Evolutionary conservation across 2,888 invertebrate species (phyloP).

Genomic region (Physocephala rufipes): DNA sequence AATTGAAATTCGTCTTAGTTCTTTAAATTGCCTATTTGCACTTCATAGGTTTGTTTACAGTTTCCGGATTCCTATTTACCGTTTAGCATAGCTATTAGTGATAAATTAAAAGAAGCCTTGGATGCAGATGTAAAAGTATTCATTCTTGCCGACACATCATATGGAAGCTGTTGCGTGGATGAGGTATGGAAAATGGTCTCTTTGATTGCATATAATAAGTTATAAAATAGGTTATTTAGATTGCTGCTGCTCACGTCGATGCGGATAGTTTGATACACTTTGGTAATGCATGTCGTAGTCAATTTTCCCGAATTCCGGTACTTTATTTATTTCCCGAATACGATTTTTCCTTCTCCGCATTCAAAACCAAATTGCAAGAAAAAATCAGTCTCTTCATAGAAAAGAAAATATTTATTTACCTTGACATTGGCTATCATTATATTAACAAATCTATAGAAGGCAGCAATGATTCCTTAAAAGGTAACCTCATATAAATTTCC

Average conservation of each 20-base stretch:
- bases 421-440: constrained; percentile 76
- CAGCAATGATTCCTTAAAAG: constrained; percentile 22
- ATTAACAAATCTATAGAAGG: constrained; percentile 64
- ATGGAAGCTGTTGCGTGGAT: constrained; percentile 77
- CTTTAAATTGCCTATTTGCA: background rate
- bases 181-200: constrained; percentile 47
- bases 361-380: constrained; percentile 60
- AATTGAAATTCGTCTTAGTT: background rate
- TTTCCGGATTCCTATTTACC: constrained; percentile 85
- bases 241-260: constrained; percentile 87
- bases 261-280: constrained; percentile 91
- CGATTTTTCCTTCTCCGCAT: constrained; percentile 67
- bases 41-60: constrained; percentile 82
- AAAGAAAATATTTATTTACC: constrained; percentile 70
- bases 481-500: constrained; percentile 1
- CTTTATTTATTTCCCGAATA: constrained; percentile 76
- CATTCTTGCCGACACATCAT: constrained; percentile 90
- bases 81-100: constrained; percentile 75
- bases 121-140: constrained; percentile 71
- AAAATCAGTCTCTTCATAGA: constrained; percentile 59
- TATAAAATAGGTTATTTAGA: constrained; percentile 68
- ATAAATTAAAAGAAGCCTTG: constrained; percentile 67
- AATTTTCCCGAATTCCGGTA: constrained; percentile 78
- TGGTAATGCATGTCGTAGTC: constrained; percentile 87
- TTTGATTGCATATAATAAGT: background rate